These are phyloP conservation scores for Bombus affinis DNA, from an alignment of 1,140 invertebrate genomes.

Conservation along the genomic window DNA sequence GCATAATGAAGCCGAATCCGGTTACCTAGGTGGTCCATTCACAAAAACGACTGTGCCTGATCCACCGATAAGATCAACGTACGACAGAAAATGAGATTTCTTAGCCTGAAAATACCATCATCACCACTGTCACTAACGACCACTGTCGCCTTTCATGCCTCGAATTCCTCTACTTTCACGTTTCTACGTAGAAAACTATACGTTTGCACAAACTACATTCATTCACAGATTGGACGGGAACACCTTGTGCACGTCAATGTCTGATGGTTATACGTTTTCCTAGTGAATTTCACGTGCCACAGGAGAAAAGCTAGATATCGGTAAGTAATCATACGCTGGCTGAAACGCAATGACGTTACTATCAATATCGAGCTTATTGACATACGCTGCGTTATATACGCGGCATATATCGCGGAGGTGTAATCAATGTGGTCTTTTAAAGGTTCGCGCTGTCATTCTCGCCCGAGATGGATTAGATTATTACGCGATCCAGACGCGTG, in stretches of 20 bases:
- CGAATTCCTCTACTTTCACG: neutral
- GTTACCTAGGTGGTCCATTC: neutral
- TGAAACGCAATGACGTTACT: constrained; percentile 15
- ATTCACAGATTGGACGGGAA: neutral
- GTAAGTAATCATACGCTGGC: constrained; percentile 5
- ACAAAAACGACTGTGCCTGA: neutral
- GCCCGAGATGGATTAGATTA: constrained; percentile 34
- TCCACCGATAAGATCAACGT: constrained; percentile 1
- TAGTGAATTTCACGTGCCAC: neutral
- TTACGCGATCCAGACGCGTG: constrained; percentile 16
- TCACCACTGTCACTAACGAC: neutral
- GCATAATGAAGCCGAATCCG: neutral
- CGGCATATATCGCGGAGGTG: constrained; percentile 19
- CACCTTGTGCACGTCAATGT: neutral
- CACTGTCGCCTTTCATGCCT: no score
- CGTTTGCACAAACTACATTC: neutral
- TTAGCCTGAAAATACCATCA: neutral
- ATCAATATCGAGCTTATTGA: constrained; percentile 27
- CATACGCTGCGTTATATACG: neutral
- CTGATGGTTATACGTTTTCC: no score
- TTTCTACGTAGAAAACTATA: neutral
- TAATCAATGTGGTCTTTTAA: constrained; percentile 33
- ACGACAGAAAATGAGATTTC: neutral
- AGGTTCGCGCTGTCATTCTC: neutral
- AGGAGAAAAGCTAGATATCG: neutral